Evolutionary conservation across 2,113 vertebrate genomes (phyloP).

Genomic region (Pardalotus punctatus): DNA sequence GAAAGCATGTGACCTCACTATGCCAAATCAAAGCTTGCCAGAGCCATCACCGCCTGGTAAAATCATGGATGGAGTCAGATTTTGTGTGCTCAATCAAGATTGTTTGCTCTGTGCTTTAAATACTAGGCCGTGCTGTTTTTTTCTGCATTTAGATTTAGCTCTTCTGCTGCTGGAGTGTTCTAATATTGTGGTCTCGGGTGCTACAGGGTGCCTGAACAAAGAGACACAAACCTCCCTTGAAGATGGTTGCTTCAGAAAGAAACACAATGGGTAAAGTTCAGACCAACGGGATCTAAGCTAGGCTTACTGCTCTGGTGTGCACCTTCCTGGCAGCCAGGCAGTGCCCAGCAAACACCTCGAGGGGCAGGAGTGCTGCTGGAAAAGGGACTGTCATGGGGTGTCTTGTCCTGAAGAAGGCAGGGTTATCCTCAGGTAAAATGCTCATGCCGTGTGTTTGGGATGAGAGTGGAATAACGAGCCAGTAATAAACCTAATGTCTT

Average conservation of each 20-base stretch:
- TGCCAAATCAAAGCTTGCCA: not conserved
- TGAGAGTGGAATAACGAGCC: not conserved
- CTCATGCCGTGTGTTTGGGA: not conserved
- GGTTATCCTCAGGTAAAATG: not conserved
- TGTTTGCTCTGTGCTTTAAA: not conserved
- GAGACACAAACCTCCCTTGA: not conserved
- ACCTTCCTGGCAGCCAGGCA: not conserved
- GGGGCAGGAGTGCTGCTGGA: not conserved
- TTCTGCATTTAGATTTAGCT: not conserved
- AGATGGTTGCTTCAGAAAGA: not conserved
- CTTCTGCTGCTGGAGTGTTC: not conserved
- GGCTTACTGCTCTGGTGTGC: not conserved
- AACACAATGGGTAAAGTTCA: not conserved
- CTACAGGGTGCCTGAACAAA: not conserved
- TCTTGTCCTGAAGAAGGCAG: not conserved
- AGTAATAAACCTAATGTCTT: not conserved
- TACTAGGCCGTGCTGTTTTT: rapidly evolving
- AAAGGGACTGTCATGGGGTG: not conserved
- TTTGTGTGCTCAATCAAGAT: not conserved
- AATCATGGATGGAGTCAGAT: not conserved
- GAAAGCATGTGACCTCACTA: not conserved
- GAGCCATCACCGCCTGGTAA: not conserved
- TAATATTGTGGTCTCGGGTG: not conserved
- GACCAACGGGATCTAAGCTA: not conserved
- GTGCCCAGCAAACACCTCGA: not conserved